Evolutionary conservation across 2,888 invertebrate species (phyloP).

Genomic region (Platycnemis pennipes): DNA sequence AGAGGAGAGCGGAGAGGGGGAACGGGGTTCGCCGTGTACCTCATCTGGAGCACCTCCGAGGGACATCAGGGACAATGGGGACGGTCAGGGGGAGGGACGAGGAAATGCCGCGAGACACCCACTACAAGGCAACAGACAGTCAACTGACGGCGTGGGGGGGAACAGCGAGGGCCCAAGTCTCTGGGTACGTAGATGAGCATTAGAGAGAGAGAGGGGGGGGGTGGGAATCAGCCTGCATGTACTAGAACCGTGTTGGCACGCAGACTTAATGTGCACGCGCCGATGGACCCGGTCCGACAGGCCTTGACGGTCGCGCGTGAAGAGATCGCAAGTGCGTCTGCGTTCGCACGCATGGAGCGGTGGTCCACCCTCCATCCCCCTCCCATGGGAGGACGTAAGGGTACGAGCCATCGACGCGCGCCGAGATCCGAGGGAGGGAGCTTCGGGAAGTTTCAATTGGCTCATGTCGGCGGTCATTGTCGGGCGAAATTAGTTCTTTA

Average conservation of each 20-base stretch:
- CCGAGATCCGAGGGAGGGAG: not conserved
- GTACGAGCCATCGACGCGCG: conserved; percentile 5
- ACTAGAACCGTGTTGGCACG: not conserved
- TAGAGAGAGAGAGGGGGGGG: not conserved
- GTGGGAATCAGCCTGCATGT: not conserved
- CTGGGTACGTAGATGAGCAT: not conserved
- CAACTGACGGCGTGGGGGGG: not conserved
- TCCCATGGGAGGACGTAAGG: not conserved
- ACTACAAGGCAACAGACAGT: conserved; percentile 39
- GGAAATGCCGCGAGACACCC: not conserved
- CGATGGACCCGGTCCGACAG: not conserved
- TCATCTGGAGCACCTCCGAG: conserved; percentile 48
- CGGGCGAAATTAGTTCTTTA: conserved; percentile 45
- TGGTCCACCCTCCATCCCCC: no score
- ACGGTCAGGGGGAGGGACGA: not conserved
- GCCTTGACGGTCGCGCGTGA: not conserved
- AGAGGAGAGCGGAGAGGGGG: not conserved
- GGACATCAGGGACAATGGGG: conserved; percentile 49
- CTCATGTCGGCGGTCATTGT: conserved; percentile 30
- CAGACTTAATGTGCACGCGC: not conserved
- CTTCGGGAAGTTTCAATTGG: conserved; percentile 44
- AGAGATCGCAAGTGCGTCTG: not conserved
- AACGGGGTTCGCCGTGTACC: not conserved
- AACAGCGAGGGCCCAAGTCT: not conserved
- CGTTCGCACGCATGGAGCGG: not conserved